Percentiles rank a stretch among this genome's conserved stretches.
These are phyloP conservation scores for Drosophila rhopaloa DNA, from an alignment of 1,140 invertebrate species.

Conservation along the genomic window DNA sequence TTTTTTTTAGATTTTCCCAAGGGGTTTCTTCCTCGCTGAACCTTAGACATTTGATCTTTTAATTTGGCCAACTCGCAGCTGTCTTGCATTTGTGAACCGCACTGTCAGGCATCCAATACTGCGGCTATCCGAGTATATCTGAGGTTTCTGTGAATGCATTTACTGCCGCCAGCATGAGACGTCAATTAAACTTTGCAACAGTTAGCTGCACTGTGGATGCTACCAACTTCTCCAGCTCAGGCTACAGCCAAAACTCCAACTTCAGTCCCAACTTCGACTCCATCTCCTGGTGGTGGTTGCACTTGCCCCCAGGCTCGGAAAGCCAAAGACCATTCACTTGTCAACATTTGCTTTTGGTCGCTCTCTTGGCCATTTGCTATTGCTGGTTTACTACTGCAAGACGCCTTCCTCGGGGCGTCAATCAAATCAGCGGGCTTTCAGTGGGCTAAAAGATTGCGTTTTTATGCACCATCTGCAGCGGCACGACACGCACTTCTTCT, in stretches of 20 bases:
- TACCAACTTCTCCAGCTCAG: constrained; percentile 26
- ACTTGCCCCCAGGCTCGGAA: constrained; percentile 51
- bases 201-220: constrained; percentile 46
- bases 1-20: no score
- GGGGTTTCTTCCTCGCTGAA: background rate
- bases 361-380: constrained; percentile 26
- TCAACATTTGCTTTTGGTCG: constrained; percentile 52
- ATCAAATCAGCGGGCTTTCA: constrained; percentile 55
- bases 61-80: constrained; percentile 12
- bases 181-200: constrained; percentile 49
- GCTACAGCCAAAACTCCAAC: background rate
- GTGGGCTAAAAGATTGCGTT: constrained; percentile 46
- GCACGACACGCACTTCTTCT: constrained; percentile 25
- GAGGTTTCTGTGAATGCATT: constrained; percentile 50
- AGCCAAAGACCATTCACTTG: constrained; percentile 64
- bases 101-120: constrained; percentile 30
- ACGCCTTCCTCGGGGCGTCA: constrained; percentile 55
- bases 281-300: constrained; percentile 19
- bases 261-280: constrained; percentile 7
- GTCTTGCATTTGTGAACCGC: constrained; percentile 24
- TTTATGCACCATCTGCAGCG: constrained; percentile 39
- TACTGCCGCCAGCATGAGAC: constrained; percentile 45
- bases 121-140: constrained; percentile 22
- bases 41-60: constrained; percentile 25
- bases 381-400: constrained; percentile 47